Base-by-base conservation (phyloP, 2,113 vertebrate species). In the Puma concolor region DNA sequence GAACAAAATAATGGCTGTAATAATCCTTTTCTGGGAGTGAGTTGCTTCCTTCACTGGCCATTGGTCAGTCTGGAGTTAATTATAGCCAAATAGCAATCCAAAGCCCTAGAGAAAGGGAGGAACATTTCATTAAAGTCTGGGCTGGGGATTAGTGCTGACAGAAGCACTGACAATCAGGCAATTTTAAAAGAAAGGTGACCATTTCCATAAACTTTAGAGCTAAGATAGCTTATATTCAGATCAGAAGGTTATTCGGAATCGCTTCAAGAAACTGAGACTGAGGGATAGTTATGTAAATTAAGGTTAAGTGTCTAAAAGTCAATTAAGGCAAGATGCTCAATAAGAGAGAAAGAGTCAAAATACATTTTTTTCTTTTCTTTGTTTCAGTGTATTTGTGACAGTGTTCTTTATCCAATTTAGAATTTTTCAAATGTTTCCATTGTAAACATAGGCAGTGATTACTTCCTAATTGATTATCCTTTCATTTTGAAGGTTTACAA, bases 231-330 rank as follows among this genome's bases (percentile, higher is more conserved):
- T 95, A 23, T 96, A 86, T 44, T 81, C 77, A 97, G 81, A 95
- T 96, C 94, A 97, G 87, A 96, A 96, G 88, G 11, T 74, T 88
- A 98, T 98, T 97, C 96, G 97, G 94, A 97, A 95, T 88, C 96
- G n/a, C 91, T 81, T 98, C 72, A 95, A 54, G 96, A 91, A 93
- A 60, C 76, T 67, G 60, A 91, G 41, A 94, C 89, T n/a, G 66
- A 82, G 83, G 64, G 77, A 21, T 89, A 97, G 87, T 96, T 98
- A 97, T 88, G 95, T 76, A 97, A 98, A 96, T 33, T 88, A 96
- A 91, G 38, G 92, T 96, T 98, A 98, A 98, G 90, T 50, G 9
- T 83, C 52, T 97, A 97, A 97, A 97, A 97, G 60, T 9, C 4
- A 44, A 92, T 95, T 63, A 97, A 98, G 94, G 71, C 50, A 95